A percentile compares a stretch with the other conserved stretches of the same genome.
These are phyloP conservation scores for Tenebrosternarchus preto DNA, from an alignment of 2,113 vertebrate genomes.

Conservation along the genomic window DNA sequence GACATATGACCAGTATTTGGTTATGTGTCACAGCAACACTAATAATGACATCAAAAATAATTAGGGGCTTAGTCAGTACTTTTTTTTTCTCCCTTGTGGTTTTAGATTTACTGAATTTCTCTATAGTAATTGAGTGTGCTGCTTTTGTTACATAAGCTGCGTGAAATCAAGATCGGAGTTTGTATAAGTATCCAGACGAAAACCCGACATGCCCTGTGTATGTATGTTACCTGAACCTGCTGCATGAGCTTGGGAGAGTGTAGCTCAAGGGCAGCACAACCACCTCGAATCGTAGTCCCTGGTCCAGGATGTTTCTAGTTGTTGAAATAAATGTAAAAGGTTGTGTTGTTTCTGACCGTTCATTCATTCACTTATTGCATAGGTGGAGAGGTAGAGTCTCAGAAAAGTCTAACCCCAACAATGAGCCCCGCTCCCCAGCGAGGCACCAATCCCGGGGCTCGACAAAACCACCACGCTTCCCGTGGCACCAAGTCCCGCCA, in stretches of 20 bases:
- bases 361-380: slow-evolving; percentile 33
- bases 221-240: no score
- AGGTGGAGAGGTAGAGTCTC: slow-evolving; percentile 76
- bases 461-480: slow-evolving; percentile 63
- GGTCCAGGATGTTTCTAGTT: no score
- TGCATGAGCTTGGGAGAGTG: no score
- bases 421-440: slow-evolving; percentile 68
- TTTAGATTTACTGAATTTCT: background rate
- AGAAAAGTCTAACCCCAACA: slow-evolving; percentile 61
- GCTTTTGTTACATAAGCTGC: background rate
- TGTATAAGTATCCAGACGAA: no score
- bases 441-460: slow-evolving; percentile 22
- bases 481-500: slow-evolving; percentile 75
- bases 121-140: background rate
- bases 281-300: background rate
- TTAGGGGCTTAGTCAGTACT: background rate
- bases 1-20: background rate
- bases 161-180: background rate
- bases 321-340: background rate
- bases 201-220: no score
- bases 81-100: background rate
- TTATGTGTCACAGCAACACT: background rate
- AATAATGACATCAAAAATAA: background rate
- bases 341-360: background rate
- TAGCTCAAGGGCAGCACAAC: no score